phyloP scores from a whole-genome alignment of 2,113 vertebrate genomes.

The Rhodinocichla rosea region DNA sequence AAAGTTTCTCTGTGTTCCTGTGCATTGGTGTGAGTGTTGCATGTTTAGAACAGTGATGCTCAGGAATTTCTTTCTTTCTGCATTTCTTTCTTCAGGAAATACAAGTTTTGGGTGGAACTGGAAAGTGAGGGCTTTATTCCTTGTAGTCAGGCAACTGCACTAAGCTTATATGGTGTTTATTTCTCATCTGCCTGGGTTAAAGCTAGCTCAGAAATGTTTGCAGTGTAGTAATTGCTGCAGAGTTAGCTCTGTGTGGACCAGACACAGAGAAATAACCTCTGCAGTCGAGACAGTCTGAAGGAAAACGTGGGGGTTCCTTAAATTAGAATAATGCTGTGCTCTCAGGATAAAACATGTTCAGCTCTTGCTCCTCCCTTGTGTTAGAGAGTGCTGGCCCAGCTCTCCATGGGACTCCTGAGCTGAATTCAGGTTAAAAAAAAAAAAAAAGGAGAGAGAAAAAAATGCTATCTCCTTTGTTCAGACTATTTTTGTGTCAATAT shows the following conservation, averaged over 20 bases:
- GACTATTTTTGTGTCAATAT: fast-evolving
- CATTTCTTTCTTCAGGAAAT: not conserved
- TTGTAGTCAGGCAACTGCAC: not conserved
- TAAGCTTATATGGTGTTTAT: not conserved
- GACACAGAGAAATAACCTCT: not conserved
- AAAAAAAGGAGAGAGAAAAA: not conserved
- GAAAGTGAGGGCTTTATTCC: not conserved
- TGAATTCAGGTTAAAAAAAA: not conserved
- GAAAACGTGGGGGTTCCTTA: not conserved
- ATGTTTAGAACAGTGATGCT: not conserved
- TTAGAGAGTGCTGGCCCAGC: not conserved
- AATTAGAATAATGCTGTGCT: not conserved
- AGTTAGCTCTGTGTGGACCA: not conserved
- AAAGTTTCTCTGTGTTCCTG: not conserved
- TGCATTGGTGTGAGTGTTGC: not conserved
- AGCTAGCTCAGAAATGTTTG: not conserved
- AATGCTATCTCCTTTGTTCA: not conserved
- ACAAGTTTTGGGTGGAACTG: not conserved
- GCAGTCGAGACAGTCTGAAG: not conserved
- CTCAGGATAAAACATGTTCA: not conserved
- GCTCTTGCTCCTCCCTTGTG: not conserved
- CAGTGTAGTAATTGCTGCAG: not conserved
- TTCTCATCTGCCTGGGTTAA: not conserved
- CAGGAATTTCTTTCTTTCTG: not conserved
- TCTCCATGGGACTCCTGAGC: not conserved